phyloP scores from a whole-genome alignment of 2,888 invertebrate species.

The Pyrrhia umbra region DNA sequence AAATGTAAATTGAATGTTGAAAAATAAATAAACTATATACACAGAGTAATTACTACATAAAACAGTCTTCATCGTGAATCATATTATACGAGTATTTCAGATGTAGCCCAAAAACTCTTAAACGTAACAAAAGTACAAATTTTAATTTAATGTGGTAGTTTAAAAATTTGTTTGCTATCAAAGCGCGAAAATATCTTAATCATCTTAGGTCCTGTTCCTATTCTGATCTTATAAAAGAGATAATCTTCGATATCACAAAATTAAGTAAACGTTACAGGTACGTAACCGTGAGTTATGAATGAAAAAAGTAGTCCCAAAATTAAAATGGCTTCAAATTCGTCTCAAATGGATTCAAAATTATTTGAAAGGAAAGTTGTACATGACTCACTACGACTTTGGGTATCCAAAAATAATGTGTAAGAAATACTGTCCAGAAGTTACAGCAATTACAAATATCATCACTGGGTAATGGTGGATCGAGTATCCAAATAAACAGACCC shows the following conservation, averaged over 20 bases:
- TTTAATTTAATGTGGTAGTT: too few species aligned
- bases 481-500: neutral
- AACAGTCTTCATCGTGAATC: neutral
- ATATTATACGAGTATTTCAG: neutral
- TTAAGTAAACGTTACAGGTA: too few species aligned
- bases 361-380: slow-evolving; percentile 22
- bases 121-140: too few species aligned
- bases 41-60: neutral
- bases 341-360: slow-evolving; percentile 2
- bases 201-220: too few species aligned
- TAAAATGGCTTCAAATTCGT: neutral
- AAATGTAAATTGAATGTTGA: too few species aligned
- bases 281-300: too few species aligned
- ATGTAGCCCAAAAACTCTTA: neutral
- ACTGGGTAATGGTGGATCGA: neutral
- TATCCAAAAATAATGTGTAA: slow-evolving; percentile 30
- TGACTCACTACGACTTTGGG: neutral
- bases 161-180: too few species aligned
- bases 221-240: too few species aligned
- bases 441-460: slow-evolving; percentile 6
- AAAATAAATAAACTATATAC: too few species aligned
- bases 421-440: slow-evolving; percentile 22
- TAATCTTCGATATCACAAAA: too few species aligned
- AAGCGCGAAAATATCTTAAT: too few species aligned
- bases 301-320: too few species aligned